Conservation (phyloP, 2,888 invertebrate species). For the Chymomyza procnemis region DNA sequence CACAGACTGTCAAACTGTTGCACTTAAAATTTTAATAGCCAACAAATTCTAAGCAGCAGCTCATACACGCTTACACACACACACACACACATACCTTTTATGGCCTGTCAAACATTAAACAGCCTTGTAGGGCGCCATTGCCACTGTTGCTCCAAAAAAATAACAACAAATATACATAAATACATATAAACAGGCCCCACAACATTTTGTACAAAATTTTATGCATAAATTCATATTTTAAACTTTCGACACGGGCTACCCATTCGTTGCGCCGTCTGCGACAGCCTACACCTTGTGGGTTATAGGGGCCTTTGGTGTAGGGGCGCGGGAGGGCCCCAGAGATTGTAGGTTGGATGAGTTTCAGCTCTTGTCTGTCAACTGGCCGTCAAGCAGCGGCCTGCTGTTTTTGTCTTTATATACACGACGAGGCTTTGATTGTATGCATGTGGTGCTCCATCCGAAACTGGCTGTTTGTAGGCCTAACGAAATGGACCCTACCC, state of each 20-base stretch:
- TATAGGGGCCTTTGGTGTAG: neutral
- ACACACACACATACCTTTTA: neutral
- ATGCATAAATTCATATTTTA: slow-evolving; percentile 52
- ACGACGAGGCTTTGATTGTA: neutral
- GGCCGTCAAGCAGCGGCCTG: neutral
- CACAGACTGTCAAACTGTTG: neutral
- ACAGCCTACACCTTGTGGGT: slow-evolving; percentile 33
- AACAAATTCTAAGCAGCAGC: neutral
- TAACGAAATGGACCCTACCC: neutral
- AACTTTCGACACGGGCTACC: slow-evolving; percentile 19
- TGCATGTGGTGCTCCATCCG: neutral
- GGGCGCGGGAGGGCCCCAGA: neutral
- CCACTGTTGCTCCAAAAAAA: slow-evolving; percentile 8
- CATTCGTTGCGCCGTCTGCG: neutral
- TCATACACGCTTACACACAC: neutral
- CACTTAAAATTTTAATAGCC: neutral
- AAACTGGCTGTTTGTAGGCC: neutral
- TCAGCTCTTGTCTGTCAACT: neutral
- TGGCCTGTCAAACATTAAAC: neutral
- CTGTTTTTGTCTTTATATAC: slow-evolving; percentile 1
- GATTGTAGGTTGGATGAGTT: neutral
- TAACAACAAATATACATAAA: neutral
- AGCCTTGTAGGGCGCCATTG: slow-evolving; percentile 31
- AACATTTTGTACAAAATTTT: slow-evolving; percentile 28
- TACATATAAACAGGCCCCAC: neutral